Percentiles rank a stretch among this genome's conserved stretches.
Evolutionary conservation across 2,888 invertebrate species (phyloP).

Genomic region (Phania funesta): DNA sequence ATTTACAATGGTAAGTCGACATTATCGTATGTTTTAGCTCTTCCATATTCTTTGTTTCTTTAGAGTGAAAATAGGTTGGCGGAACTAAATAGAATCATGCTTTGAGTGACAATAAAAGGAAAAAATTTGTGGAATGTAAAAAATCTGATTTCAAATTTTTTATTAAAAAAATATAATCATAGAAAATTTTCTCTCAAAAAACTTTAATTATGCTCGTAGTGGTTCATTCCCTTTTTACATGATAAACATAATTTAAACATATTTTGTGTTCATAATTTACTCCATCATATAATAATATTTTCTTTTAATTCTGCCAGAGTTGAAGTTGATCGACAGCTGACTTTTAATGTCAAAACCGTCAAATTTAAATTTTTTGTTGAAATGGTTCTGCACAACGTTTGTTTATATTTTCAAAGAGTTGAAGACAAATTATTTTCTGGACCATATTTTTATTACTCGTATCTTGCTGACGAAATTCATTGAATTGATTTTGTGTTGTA

Average conservation of each 20-base stretch:
- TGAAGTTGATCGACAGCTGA: conserved; percentile 79
- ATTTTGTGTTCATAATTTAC: conserved; percentile 51
- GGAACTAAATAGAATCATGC: too few relatives aligned
- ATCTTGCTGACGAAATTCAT: too few relatives aligned
- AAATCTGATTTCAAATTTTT: neutral
- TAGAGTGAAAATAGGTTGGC: too few relatives aligned
- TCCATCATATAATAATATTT: conserved; percentile 40
- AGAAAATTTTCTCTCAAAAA: neutral
- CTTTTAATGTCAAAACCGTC: conserved; percentile 76
- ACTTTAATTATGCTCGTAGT: neutral
- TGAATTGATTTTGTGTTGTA: too few relatives aligned
- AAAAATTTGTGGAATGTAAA: too few relatives aligned
- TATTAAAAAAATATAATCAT: too few relatives aligned
- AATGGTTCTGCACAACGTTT: conserved; percentile 13
- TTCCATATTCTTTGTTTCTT: too few relatives aligned
- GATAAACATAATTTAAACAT: conserved; percentile 14
- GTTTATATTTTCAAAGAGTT: conserved; percentile 36
- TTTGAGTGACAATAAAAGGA: too few relatives aligned
- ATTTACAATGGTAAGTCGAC: too few relatives aligned
- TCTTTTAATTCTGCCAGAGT: conserved; percentile 53
- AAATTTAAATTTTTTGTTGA: conserved; percentile 69
- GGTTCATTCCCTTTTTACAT: conserved; percentile 18
- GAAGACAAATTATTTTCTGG: too few relatives aligned
- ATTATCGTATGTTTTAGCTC: too few relatives aligned
- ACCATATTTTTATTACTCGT: too few relatives aligned